phyloP scores from a whole-genome alignment of 1,140 invertebrate genomes.

The Aphis craccivora region DNA sequence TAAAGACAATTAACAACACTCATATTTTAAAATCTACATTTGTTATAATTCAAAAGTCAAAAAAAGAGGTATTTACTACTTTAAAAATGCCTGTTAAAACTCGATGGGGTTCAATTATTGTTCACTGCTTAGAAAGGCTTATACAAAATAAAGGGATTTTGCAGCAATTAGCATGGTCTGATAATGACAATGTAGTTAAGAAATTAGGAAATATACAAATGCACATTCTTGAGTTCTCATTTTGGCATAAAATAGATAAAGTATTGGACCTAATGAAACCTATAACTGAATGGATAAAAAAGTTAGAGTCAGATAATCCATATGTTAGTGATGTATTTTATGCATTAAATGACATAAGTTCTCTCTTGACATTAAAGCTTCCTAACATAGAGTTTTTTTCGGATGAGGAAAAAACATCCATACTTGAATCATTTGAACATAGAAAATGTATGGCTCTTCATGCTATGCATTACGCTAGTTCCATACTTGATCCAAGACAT shows the following conservation, averaged over 20 bases:
- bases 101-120: background rate
- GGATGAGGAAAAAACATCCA: background rate
- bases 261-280: background rate
- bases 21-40: background rate
- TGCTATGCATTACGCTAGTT: too few relatives aligned
- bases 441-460: background rate
- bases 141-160: background rate
- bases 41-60: background rate
- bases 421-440: background rate
- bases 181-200: background rate
- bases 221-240: background rate
- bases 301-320: background rate
- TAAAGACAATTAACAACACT: constrained; percentile 9
- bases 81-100: constrained; percentile 7
- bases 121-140: background rate
- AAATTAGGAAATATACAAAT: background rate
- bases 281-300: background rate
- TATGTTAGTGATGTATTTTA: constrained; percentile 13
- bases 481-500: too few relatives aligned
- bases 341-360: background rate
- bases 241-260: background rate
- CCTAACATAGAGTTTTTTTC: background rate
- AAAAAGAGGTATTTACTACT: background rate
- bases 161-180: background rate
- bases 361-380: background rate